Evolutionary conservation across 1,140 invertebrate species (phyloP), one percentile per base, ranked within the genome.

Genomic region (Lepidurus arcticus): DNA sequence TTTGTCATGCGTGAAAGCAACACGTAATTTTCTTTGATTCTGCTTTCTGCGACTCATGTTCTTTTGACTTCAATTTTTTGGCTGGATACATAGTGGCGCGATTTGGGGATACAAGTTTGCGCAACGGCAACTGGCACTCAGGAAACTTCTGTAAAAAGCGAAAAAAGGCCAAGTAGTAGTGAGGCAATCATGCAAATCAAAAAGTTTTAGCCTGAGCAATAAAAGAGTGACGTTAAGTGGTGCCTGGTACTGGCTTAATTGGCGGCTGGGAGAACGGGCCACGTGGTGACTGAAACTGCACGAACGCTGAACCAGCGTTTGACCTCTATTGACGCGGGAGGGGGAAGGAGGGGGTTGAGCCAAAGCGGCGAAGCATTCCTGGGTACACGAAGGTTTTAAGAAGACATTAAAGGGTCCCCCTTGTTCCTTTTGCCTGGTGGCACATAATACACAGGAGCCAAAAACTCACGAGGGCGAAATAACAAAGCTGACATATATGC

Each of bases 301-400:
- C 53, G 21, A 65, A 65, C 53, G 53, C 53, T 65, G 53, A 65
- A 65, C 53, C 21, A 65, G 53, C 53, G 53, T 65, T 65, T 65
- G 53, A 65, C 53, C 53, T 65, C 53, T 65, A 65, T 65, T 21
- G 53, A 65, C 53, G 53, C 53, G 53, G 53, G 53, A 65, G 53
- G 53, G 47, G 7, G 47, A 13, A 6, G 47, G 13, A 21, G 47
- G 53, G 7, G 53, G n/a, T 7, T 65, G 21, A 65, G 53, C 1
- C 16, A 65, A 65, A 65, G 53, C 53, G 8, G n/a, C 16, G 53
- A 65, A 7, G 53, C 53, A 65, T 65, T 65, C 53, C 53, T 65
- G 53, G 53, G 53, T 65, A 21, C 53, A n/a, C 53, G 21, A 65
- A 65, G 53, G 53, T 65, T 65, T 65, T 65, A 65, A 65, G 53